Evolutionary conservation across 2,797 vertebrate species (phyloP), one percentile per base, ranked within the genome.

Genomic region (Triplophysa bombifrons): DNA sequence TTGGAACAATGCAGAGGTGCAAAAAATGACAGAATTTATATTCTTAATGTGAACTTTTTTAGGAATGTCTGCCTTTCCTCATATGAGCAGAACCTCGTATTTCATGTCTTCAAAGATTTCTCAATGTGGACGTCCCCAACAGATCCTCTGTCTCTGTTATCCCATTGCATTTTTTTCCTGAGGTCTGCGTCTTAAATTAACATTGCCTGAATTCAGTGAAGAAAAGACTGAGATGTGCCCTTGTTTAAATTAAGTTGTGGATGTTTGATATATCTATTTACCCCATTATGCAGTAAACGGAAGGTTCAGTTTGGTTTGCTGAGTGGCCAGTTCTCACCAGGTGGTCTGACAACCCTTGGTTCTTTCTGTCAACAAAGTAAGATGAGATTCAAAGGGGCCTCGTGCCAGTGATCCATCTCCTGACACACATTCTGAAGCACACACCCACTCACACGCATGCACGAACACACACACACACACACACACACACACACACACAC

Each of bases 311-410:
- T 13, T 55, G 22, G 25, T 48, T 60, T 12, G 44, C 20, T 71
- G 58, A 78, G 19, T 25, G 17, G 11, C 30, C 10, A 27, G 30
- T 53, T 78, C 46, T 64, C 48, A 20, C 27, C 46, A 46, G 58
- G 34, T 72, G 68, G 48, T 72, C 48, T 72, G 19, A 56, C 55
- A 63, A 51, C 56, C 48, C 17, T 53, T 2, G 7, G 48, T 55
- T 64, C 41, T 44, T 41, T 41, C 9, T 78, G 76, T 78, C 76
- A 78, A 55, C 76, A 72, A 34, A 50, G 69, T 73, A 67, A 71
- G 70, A 65, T 73, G 74, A 77, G 61, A 72, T 78, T 78, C 55
- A 66, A 51, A 34, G 50, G 34, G 80, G 30, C 44, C 10, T 46
- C 12, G 34, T 46, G 68, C 34, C 76, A 78, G 46, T 2, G n/a